These are phyloP conservation scores for Nothoprocta perdicaria DNA, from an alignment of 2,113 vertebrate genomes.

Conservation along the genomic window DNA sequence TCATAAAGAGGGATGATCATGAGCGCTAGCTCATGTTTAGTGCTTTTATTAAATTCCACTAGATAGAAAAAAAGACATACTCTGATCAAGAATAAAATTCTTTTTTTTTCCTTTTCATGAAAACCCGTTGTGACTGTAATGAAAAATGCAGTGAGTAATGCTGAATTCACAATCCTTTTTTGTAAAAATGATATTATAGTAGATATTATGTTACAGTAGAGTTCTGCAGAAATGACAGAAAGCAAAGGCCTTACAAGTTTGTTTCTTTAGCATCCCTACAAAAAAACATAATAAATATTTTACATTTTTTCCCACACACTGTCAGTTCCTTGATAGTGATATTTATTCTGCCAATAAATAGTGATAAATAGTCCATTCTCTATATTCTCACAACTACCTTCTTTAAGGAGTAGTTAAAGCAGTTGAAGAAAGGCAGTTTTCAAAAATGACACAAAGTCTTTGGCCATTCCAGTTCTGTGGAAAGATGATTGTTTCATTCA, in stretches of 20 bases:
- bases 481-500: conserved; percentile 53
- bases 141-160: neutral
- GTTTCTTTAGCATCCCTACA: neutral
- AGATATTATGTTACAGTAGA: neutral
- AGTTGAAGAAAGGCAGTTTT: conserved; percentile 72
- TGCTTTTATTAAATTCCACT: neutral
- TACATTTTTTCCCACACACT: conserved; percentile 66
- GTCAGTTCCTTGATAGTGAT: conserved; percentile 83
- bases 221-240: neutral
- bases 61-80: neutral
- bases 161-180: neutral
- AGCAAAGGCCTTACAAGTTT: neutral
- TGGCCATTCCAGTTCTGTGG: conserved; percentile 73
- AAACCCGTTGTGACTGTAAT: neutral
- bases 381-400: conserved; percentile 84
- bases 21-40: neutral
- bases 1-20: neutral
- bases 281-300: neutral
- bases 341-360: conserved; percentile 86
- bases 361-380: conserved; percentile 76
- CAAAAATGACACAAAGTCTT: conserved; percentile 73
- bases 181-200: neutral
- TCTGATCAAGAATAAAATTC: neutral
- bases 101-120: neutral
- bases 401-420: conserved; percentile 85